These are phyloP conservation scores for Dendrophyllia cribrosa DNA, from an alignment of 64 coral and sea anemone genomes.

Conservation along the genomic window DNA sequence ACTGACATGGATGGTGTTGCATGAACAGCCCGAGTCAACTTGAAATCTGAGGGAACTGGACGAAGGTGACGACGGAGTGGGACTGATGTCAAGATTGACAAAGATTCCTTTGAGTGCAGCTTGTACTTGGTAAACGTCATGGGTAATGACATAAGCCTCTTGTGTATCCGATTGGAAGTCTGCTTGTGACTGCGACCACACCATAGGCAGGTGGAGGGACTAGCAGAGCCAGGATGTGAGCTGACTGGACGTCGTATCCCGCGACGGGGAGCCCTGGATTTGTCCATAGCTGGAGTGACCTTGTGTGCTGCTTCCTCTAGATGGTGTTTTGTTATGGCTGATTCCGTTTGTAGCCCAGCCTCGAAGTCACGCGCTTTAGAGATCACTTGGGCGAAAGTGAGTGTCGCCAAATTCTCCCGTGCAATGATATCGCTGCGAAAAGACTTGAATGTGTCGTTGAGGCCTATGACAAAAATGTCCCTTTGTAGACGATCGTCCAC, in stretches of 20 bases:
- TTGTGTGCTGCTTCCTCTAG: slow-evolving; percentile 43
- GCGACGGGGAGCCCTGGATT: background rate
- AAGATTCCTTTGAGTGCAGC: no score
- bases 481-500: background rate
- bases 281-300: slow-evolving; percentile 22
- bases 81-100: no score
- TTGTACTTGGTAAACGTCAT: no score
- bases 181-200: slow-evolving; percentile 25
- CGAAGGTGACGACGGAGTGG: background rate
- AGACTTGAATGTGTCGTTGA: slow-evolving; percentile 58
- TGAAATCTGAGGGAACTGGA: background rate
- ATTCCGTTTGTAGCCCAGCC: slow-evolving; percentile 42
- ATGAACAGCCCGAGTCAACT: slow-evolving; percentile 26
- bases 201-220: background rate
- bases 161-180: no score
- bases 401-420: slow-evolving; percentile 23
- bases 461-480: slow-evolving; percentile 61
- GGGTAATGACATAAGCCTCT: no score
- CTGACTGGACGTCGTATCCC: background rate
- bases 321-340: slow-evolving; percentile 26
- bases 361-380: slow-evolving; percentile 47
- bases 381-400: slow-evolving; percentile 65
- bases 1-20: slow-evolving; percentile 17
- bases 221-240: background rate
- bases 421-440: slow-evolving; percentile 64